phyloP scores from a whole-genome alignment of 2,113 vertebrate species.

The Phasianus colchicus region DNA sequence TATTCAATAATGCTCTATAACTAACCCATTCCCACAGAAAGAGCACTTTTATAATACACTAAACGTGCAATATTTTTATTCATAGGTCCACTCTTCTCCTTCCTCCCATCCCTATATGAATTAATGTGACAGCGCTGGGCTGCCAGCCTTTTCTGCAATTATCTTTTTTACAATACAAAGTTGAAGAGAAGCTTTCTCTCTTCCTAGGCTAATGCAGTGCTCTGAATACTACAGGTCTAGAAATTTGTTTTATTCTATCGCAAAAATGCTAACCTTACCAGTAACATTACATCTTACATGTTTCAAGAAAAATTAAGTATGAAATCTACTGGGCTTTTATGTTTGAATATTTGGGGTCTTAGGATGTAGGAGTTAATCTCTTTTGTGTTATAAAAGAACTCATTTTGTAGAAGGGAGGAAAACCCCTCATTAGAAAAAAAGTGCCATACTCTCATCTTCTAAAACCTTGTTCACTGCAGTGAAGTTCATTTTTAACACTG shows the following conservation, averaged over 20 bases:
- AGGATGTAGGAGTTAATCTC: not conserved
- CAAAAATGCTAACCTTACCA: not conserved
- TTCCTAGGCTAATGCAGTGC: not conserved
- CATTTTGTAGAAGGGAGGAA: not conserved
- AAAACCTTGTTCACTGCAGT: not conserved
- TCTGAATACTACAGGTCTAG: not conserved
- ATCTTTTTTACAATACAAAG: not conserved
- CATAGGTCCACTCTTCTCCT: not conserved
- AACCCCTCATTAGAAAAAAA: not conserved
- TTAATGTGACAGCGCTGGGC: not conserved
- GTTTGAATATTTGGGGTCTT: not conserved
- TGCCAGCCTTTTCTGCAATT: not conserved
- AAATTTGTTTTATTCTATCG: not conserved
- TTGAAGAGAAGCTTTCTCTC: not conserved
- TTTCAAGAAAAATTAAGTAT: not conserved
- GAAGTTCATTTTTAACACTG: constrained; percentile 21
- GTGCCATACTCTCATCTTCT: not conserved
- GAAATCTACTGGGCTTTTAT: not conserved
- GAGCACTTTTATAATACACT: not conserved
- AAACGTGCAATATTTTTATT: not conserved
- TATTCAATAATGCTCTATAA: not conserved
- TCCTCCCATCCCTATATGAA: not conserved
- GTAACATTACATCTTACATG: not conserved
- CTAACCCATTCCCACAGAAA: not conserved
- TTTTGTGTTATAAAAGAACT: not conserved